A percentile compares a stretch with the other conserved stretches of the same genome.
Conservation (phyloP, 2,113 vertebrate genomes). For the Phalacrocorax pelagicus region DNA sequence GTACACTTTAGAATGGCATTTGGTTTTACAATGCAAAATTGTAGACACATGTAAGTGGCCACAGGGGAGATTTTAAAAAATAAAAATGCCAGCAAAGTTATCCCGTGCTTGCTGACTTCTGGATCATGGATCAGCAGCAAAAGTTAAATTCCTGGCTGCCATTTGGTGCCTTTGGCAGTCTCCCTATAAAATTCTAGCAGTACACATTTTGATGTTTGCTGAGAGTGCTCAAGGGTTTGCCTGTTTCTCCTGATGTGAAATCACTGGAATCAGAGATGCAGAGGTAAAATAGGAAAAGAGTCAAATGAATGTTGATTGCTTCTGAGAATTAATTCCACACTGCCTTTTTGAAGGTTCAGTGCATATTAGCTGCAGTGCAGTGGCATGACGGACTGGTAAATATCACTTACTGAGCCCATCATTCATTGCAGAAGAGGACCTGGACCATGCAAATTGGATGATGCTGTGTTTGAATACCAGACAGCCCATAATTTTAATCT, state of each 20-base stretch:
- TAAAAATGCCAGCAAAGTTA: conserved; percentile 14
- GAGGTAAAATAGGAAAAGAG: conserved; percentile 22
- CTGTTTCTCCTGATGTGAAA: conserved; percentile 14
- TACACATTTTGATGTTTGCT: conserved; percentile 7
- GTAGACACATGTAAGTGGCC: background rate
- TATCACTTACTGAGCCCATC: conserved; percentile 36
- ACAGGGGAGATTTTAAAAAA: conserved; percentile 4
- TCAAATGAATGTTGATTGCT: conserved; percentile 46
- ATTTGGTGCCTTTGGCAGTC: conserved; percentile 10
- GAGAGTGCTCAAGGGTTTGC: conserved; percentile 19
- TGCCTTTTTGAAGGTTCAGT: conserved; percentile 31
- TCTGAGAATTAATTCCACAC: conserved; percentile 39
- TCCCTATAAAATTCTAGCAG: background rate
- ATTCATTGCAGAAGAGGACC: conserved; percentile 33
- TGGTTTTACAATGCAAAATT: background rate
- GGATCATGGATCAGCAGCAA: background rate
- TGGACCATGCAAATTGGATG: conserved; percentile 61
- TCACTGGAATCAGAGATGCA: conserved; percentile 31
- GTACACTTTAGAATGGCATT: background rate
- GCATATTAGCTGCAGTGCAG: conserved; percentile 19
- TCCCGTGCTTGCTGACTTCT: background rate
- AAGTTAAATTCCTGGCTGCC: background rate
- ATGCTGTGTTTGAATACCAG: conserved; percentile 54
- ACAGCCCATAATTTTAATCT: conserved; percentile 56
- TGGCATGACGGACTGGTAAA: conserved; percentile 38